Evolutionary conservation across 30 jellyfish, hydroid and myxozoan species (phyloP).

Genomic region (Phacellophora camtschatica): DNA sequence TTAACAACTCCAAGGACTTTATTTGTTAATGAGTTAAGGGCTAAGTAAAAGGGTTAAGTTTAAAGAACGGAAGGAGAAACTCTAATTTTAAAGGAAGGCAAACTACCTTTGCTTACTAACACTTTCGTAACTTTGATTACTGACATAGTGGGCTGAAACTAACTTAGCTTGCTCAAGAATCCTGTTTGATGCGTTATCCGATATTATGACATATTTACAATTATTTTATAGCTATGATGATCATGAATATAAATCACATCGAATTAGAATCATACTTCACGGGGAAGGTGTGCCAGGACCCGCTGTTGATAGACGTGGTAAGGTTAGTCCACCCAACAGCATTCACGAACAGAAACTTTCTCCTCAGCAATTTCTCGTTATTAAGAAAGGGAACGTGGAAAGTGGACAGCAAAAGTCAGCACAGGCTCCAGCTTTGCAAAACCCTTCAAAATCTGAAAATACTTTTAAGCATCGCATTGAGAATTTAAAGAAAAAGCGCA

Average conservation of each 20-base stretch:
- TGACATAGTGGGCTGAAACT: too few relatives aligned
- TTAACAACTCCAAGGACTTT: too few relatives aligned
- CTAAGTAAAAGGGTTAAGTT: too few relatives aligned
- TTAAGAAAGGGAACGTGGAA: not conserved
- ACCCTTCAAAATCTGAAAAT: not conserved
- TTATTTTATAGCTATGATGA: conserved; percentile 35
- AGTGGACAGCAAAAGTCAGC: not conserved
- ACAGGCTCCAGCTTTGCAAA: not conserved
- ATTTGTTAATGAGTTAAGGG: too few relatives aligned
- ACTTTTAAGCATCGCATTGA: not conserved
- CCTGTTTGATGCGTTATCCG: too few relatives aligned
- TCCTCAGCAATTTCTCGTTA: not conserved
- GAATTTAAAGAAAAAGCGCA: not conserved
- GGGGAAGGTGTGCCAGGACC: conserved; percentile 82
- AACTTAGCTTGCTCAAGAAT: too few relatives aligned
- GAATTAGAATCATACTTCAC: conserved; percentile 55
- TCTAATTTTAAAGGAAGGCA: too few relatives aligned
- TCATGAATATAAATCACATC: conserved; percentile 58
- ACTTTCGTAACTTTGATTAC: too few relatives aligned
- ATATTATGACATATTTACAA: too few relatives aligned
- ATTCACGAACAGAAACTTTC: not conserved
- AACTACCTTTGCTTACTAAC: too few relatives aligned
- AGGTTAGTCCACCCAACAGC: not conserved
- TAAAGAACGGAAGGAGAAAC: too few relatives aligned
- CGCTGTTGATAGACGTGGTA: conserved; percentile 47